Evolutionary conservation across 2,888 invertebrate species (phyloP), one percentile per base, ranked within the genome.

Genomic region (Sminthurides aquaticus): DNA sequence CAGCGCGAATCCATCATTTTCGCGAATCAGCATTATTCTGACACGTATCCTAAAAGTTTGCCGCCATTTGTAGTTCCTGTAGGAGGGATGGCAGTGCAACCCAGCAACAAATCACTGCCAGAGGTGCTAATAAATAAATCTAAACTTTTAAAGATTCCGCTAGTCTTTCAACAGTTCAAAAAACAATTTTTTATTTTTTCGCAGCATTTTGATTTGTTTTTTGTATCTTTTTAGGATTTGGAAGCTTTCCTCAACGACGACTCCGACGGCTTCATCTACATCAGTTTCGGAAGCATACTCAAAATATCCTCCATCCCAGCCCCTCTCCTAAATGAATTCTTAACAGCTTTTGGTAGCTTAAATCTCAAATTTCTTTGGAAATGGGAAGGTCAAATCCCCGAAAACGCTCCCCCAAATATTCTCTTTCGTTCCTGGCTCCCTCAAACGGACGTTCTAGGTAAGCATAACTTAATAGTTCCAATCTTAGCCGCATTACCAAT

Each of bases 381-480:
- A 61, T 71, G 71, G 71, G 68, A 66, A 60, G 67, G 64, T 11
- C 57, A 57, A 1, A 56, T 64, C 18, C 70, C 71, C 0, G 56
- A 61, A 18, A 66, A 69, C 20, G 68, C 65, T 66, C 70, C 71
- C 1, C 28, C 49, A 3, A 71, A 71, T 63, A 66, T 71, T 0
- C 49, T 67, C 1, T 64, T 67, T 3, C 55, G 66, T 1, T 56
- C 43, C 1, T 71, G 71, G 71, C 66, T 71, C 63, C 71, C 71
- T 3, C 71, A 71, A 28, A 67, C 67, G 26, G 66, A 67, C 61
- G 49, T 71, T 58, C 64, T 71, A 20, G 67, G 68, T 68, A 57
- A 24, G 25, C 5, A 24, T 20, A 15, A 29, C 3, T 26, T 15
- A 5, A 5, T 34, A 15, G 8, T 34, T 5, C 15, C 43, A 15